Evolutionary conservation across 2,888 invertebrate species (phyloP).

Genomic region (Oligia latruncula): DNA sequence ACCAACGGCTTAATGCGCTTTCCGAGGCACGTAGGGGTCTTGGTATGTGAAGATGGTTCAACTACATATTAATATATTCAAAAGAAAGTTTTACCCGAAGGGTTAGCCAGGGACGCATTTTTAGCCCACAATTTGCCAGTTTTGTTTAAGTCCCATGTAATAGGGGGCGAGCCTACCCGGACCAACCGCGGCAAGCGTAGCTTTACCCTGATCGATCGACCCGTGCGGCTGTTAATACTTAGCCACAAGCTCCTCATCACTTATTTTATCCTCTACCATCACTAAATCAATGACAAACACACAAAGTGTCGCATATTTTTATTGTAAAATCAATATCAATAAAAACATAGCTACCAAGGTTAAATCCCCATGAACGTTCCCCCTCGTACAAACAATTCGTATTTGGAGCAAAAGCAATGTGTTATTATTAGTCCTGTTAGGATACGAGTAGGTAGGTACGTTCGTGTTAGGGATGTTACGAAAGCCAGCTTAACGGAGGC

Average conservation of each 20-base stretch:
- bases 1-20: background rate
- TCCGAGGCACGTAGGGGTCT: background rate
- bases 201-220: background rate
- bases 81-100: too few relatives aligned
- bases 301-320: constrained; percentile 30
- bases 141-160: too few relatives aligned
- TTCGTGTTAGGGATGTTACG: background rate
- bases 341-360: constrained; percentile 40
- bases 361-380: constrained; percentile 34
- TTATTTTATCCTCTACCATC: background rate
- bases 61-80: too few relatives aligned
- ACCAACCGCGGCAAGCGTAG: background rate
- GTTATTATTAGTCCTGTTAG: constrained; percentile 48
- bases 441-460: constrained; percentile 18
- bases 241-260: background rate
- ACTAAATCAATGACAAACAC: constrained; percentile 26
- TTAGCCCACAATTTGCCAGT: too few relatives aligned
- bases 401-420: constrained; percentile 29
- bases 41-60: background rate
- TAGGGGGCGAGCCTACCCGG: background rate
- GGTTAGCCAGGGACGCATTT: too few relatives aligned
- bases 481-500: too few relatives aligned
- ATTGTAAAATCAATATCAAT: constrained; percentile 46
- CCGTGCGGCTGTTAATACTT: background rate
- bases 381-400: constrained; percentile 38